phyloP scores from a whole-genome alignment of 1,140 invertebrate genomes.

The Odontomachus brunneus region DNA sequence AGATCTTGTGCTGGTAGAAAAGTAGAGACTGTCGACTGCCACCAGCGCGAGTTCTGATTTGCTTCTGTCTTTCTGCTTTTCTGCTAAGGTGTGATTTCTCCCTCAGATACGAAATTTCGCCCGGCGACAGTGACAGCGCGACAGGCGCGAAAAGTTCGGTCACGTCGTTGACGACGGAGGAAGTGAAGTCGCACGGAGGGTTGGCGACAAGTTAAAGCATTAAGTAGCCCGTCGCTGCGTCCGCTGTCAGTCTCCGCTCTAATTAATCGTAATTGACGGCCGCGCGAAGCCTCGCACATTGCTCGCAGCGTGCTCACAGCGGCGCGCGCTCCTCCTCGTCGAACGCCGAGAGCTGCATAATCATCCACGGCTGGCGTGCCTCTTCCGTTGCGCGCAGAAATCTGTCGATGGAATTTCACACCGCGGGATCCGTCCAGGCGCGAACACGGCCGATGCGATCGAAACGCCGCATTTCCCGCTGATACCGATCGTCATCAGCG shows the following conservation, averaged over 20 bases:
- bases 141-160: conserved; percentile 10
- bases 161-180: conserved; percentile 43
- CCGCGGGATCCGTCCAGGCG: background rate
- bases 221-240: conserved; percentile 84
- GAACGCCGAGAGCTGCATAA: conserved; percentile 68
- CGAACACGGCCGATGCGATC: background rate
- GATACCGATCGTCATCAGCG: background rate
- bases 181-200: conserved; percentile 70
- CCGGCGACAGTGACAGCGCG: background rate
- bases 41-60: too few species aligned
- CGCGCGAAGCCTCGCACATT: conserved; percentile 84
- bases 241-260: conserved; percentile 85
- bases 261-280: conserved; percentile 86
- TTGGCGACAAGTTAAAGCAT: conserved; percentile 81
- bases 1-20: too few species aligned
- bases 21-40: too few species aligned
- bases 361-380: conserved; percentile 53
- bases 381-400: conserved; percentile 66
- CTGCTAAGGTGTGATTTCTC: too few species aligned
- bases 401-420: conserved; percentile 31
- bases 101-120: too few species aligned
- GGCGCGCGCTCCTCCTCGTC: conserved; percentile 58
- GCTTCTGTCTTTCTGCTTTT: too few species aligned
- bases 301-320: conserved; percentile 74
- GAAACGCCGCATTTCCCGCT: background rate